Evolutionary conservation across 2,113 vertebrate genomes (phyloP).

Genomic region (Ovis canadensis): DNA sequence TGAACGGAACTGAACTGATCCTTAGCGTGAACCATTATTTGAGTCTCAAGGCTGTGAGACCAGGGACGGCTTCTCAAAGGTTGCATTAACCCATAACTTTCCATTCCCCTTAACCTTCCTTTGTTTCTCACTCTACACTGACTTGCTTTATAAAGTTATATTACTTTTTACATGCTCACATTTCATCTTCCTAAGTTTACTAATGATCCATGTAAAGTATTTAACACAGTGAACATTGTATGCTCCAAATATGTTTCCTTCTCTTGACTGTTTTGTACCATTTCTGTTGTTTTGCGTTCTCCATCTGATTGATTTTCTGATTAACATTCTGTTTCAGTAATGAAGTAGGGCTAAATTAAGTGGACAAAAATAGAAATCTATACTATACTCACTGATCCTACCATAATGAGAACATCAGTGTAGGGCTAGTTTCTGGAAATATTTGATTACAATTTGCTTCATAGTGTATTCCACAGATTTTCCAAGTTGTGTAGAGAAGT

Average conservation of each 20-base stretch:
- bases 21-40: background rate
- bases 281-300: background rate
- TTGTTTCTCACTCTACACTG: background rate
- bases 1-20: background rate
- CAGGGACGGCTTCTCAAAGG: background rate
- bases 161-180: background rate
- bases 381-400: background rate
- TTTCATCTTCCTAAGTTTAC: background rate
- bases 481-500: background rate
- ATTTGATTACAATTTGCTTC: background rate
- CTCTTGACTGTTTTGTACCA: background rate
- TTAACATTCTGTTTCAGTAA: constrained; percentile 15
- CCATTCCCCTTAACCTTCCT: background rate
- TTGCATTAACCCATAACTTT: fast-evolving
- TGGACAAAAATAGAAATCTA: background rate
- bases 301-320: constrained; percentile 16
- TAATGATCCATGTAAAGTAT: background rate
- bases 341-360: background rate
- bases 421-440: background rate
- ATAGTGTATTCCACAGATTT: background rate
- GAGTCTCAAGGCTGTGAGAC: background rate
- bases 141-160: background rate
- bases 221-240: background rate
- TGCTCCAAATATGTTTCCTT: background rate
- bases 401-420: background rate